These are phyloP conservation scores for Lerema accius DNA, from an alignment of 1,140 invertebrate genomes.

Conservation along the genomic window DNA sequence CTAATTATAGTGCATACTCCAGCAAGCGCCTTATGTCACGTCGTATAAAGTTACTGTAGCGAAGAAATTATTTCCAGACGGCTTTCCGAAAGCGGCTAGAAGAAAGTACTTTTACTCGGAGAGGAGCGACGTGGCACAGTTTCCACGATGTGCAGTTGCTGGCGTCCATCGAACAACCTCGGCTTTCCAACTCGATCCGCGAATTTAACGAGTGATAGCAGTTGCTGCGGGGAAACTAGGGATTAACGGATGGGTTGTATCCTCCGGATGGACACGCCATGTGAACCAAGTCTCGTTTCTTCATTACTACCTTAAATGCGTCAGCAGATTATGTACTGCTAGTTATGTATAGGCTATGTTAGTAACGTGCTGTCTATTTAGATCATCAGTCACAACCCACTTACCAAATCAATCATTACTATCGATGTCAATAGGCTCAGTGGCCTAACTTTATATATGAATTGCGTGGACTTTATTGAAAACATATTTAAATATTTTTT, in stretches of 20 bases:
- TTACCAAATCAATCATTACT: no score
- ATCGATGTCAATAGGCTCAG: no score
- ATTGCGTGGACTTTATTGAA: no score
- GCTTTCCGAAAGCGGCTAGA: constrained; percentile 78
- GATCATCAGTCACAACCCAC: no score
- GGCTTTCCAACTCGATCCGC: constrained; percentile 65
- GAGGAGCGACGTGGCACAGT: constrained; percentile 74
- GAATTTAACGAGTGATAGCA: constrained; percentile 53
- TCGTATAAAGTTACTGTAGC: constrained; percentile 67
- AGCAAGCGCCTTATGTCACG: constrained; percentile 72
- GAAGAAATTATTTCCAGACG: constrained; percentile 72
- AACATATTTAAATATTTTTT: no score
- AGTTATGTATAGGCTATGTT: no score
- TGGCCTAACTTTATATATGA: no score
- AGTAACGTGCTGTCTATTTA: no score
- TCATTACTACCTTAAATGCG: constrained; percentile 13
- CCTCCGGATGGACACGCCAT: constrained; percentile 40
- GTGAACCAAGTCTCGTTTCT: constrained; percentile 23
- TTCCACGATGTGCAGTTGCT: constrained; percentile 60
- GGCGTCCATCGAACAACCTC: constrained; percentile 40
- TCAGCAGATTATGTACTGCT: not conserved
- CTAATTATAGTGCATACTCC: constrained; percentile 66
- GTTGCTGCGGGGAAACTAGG: constrained; percentile 45
- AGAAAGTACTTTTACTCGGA: constrained; percentile 81
- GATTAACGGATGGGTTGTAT: constrained; percentile 45